Percentiles rank a stretch among this genome's conserved stretches.
phyloP scores from a whole-genome alignment of 92 coral and sea anemone genomes.

The Palythoa grandis region DNA sequence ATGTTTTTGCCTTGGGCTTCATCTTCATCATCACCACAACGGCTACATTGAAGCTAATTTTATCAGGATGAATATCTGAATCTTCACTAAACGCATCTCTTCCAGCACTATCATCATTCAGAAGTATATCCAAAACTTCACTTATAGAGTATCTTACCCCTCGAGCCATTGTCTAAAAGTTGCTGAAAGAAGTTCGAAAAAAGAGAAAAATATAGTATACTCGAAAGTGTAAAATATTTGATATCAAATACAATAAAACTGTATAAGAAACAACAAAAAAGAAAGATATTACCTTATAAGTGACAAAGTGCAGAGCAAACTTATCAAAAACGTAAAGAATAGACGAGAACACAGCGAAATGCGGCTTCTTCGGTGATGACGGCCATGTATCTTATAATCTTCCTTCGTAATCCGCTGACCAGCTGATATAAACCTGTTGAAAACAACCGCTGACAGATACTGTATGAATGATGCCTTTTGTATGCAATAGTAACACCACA shows the following conservation, averaged over 20 bases:
- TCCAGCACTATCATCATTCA: background rate
- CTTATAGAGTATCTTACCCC: background rate
- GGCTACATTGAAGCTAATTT: constrained; percentile 3
- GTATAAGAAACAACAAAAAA: background rate
- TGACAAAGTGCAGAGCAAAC: too few relatives aligned
- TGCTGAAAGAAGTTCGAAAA: background rate
- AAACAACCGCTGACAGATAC: too few relatives aligned
- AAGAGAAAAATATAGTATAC: background rate
- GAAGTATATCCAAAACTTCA: too few relatives aligned
- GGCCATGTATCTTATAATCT: too few relatives aligned
- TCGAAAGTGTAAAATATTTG: background rate
- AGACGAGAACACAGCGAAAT: too few relatives aligned
- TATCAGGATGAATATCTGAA: background rate
- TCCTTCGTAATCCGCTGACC: too few relatives aligned
- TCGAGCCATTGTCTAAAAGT: background rate
- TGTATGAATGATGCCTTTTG: too few relatives aligned
- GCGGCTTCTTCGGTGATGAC: too few relatives aligned
- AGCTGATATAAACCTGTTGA: too few relatives aligned
- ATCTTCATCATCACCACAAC: background rate
- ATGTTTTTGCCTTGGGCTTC: background rate
- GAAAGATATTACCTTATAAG: background rate
- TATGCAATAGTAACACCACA: too few relatives aligned
- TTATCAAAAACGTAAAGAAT: too few relatives aligned
- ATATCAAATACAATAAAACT: too few relatives aligned
- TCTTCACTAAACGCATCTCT: background rate